Conservation (phyloP, 2,888 invertebrate species). For the Syritta pipiens region DNA sequence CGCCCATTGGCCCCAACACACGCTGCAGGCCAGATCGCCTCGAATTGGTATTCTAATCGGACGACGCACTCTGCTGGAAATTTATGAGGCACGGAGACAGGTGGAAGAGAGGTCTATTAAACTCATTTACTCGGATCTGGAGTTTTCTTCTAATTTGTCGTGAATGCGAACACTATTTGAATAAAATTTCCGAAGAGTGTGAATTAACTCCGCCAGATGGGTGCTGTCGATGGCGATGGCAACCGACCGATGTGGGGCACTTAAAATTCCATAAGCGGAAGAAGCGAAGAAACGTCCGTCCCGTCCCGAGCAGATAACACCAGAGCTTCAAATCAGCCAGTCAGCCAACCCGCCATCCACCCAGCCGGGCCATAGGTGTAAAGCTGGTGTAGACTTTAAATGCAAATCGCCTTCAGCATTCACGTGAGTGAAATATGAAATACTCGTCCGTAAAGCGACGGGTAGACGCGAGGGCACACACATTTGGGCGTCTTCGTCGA, state of each 20-base stretch:
- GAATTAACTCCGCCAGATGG: slow-evolving; percentile 42
- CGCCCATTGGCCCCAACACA: not conserved
- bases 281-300: slow-evolving; percentile 47
- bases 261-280: slow-evolving; percentile 65
- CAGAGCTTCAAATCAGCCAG: too few species aligned
- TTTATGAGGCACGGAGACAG: slow-evolving; percentile 51
- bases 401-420: slow-evolving; percentile 49
- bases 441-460: not conserved
- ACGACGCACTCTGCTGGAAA: slow-evolving; percentile 32
- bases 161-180: slow-evolving; percentile 59
- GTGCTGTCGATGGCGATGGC: slow-evolving; percentile 31
- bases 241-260: slow-evolving; percentile 41
- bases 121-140: slow-evolving; percentile 58
- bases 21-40: slow-evolving; percentile 11
- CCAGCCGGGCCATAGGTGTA: slow-evolving; percentile 42
- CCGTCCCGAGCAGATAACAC: slow-evolving; percentile 30
- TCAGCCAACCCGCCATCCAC: not conserved
- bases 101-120: slow-evolving; percentile 65
- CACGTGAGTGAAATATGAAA: slow-evolving; percentile 63
- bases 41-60: slow-evolving; percentile 50
- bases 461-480: slow-evolving; percentile 5
- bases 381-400: slow-evolving; percentile 52
- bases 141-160: slow-evolving; percentile 63
- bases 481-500: slow-evolving; percentile 45
- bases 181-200: slow-evolving; percentile 43